phyloP scores from a whole-genome alignment of 2,797 vertebrate species.

The Xenentodon cancila region DNA sequence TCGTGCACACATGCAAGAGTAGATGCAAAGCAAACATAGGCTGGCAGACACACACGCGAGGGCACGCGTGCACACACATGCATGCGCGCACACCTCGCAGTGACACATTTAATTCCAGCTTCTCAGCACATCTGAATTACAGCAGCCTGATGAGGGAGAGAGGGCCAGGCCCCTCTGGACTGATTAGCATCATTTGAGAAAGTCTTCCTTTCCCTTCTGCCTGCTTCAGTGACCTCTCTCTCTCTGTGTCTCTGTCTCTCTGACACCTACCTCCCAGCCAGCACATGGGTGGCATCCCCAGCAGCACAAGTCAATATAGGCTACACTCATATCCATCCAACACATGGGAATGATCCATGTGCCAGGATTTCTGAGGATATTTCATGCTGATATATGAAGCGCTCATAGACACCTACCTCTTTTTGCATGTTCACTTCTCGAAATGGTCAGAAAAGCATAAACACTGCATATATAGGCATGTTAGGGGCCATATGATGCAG shows the following conservation, averaged over 20 bases:
- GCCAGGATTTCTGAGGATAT: constrained; percentile 66
- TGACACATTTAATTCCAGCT: constrained; percentile 96
- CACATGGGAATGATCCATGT: constrained; percentile 82
- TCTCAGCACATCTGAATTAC: constrained; percentile 95
- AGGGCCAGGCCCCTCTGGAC: constrained; percentile 93
- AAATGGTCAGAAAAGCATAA: constrained; percentile 50
- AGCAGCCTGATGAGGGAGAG: constrained; percentile 90
- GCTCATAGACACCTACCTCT: constrained; percentile 9
- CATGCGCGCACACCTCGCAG: constrained; percentile 75
- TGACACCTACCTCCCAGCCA: constrained; percentile 63
- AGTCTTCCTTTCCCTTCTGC: constrained; percentile 83
- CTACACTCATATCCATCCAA: constrained; percentile 87
- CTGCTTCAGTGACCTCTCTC: constrained; percentile 83
- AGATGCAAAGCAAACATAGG: constrained; percentile 51
- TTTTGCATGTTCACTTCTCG: constrained; percentile 14
- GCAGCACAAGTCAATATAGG: constrained; percentile 85
- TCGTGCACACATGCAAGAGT: constrained; percentile 5
- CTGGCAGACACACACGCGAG: constrained; percentile 78
- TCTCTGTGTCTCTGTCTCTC: constrained; percentile 20
- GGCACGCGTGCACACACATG: constrained; percentile 79
- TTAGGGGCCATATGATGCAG: constrained; percentile 72
- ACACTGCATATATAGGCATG: constrained; percentile 48
- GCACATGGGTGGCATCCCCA: constrained; percentile 90
- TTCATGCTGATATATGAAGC: constrained; percentile 40
- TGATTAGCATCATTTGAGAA: constrained; percentile 99